These are phyloP conservation scores for Aphidius ervi DNA, from an alignment of 1,140 invertebrate genomes.

Conservation along the genomic window DNA sequence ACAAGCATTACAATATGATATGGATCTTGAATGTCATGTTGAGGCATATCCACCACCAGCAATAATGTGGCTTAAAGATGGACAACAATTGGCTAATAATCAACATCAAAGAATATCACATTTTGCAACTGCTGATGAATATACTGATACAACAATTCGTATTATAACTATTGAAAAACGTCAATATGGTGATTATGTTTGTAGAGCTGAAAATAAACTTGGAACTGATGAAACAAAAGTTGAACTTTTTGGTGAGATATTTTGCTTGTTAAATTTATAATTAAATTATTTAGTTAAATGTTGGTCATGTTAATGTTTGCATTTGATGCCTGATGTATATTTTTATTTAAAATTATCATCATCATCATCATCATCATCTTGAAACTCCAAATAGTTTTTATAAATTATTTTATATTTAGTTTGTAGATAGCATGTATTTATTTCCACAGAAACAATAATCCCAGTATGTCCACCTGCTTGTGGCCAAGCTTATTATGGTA, in stretches of 20 bases:
- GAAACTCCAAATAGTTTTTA: too few species aligned
- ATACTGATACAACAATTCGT: constrained; percentile 81
- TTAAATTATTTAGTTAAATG: constrained; percentile 13
- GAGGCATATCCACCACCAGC: constrained; percentile 88
- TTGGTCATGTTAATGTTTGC: too few species aligned
- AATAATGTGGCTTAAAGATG: constrained; percentile 83
- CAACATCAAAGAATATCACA: constrained; percentile 87
- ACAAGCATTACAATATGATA: constrained; percentile 86
- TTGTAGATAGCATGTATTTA: constrained; percentile 43
- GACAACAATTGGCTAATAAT: constrained; percentile 75
- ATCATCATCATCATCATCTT: too few species aligned
- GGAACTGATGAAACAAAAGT: constrained; percentile 74
- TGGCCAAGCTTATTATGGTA: constrained; percentile 65
- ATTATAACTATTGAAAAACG: constrained; percentile 87
- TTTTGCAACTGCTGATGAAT: constrained; percentile 85
- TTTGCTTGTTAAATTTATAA: constrained; percentile 2
- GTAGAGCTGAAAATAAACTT: constrained; percentile 82
- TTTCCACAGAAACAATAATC: constrained; percentile 77
- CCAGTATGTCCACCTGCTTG: constrained; percentile 91
- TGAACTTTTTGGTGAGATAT: constrained; percentile 73
- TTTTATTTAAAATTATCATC: too few species aligned
- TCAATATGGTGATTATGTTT: constrained; percentile 82
- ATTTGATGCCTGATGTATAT: too few species aligned
- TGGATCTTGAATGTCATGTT: constrained; percentile 88
- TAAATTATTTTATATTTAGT: background rate